Evolutionary conservation across 2,888 invertebrate species (phyloP), one percentile per base, ranked within the genome.

Genomic region (Drosophila prolongata): DNA sequence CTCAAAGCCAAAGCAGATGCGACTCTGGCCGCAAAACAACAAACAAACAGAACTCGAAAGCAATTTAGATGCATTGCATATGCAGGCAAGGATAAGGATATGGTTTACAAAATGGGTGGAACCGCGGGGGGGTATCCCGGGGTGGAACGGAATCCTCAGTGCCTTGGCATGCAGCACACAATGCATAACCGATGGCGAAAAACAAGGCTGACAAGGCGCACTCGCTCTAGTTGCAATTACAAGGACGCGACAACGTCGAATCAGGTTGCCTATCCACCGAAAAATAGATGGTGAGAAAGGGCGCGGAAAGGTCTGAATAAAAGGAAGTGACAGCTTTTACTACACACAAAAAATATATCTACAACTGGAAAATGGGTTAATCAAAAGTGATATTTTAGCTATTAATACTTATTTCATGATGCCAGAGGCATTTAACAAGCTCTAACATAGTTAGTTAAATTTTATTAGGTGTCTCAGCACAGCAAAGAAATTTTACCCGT

Each of bases 11-110:
- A 72, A 73, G 64, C 76, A 80, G 87, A 86, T 80, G 78, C 77
- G 83, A 83, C 80, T 82, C 86, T 79, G 42, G 38, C 67, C 40
- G 42, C 47, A 84, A 71, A 71, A 80, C 84, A 83, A 73, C 81
- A 78, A 86, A 84, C 85, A 84, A 86, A 84, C 85, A 84, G 38
- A 66, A 79, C 89, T 85, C 77, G 79, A 84, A 89, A 89, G 87
- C 84, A 87, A 84, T 89, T 89, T 89, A 76, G 82, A 69, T 72
- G 71, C 62, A 67, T 54, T 70, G 57, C 49, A 75, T 30, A 52
- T 43, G 24, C 34, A 49, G 54, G 54, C 14, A 52, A 38, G 67
- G 50, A 68, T 64, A 49, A 56, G 67, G 68, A 68, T 67, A 56
- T 66, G 56, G 58, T 40, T 59, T 59, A 30, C 38, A 35, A 49